Conservation (phyloP, 2,797 vertebrate genomes). For the Malacoraja senta region DNA sequence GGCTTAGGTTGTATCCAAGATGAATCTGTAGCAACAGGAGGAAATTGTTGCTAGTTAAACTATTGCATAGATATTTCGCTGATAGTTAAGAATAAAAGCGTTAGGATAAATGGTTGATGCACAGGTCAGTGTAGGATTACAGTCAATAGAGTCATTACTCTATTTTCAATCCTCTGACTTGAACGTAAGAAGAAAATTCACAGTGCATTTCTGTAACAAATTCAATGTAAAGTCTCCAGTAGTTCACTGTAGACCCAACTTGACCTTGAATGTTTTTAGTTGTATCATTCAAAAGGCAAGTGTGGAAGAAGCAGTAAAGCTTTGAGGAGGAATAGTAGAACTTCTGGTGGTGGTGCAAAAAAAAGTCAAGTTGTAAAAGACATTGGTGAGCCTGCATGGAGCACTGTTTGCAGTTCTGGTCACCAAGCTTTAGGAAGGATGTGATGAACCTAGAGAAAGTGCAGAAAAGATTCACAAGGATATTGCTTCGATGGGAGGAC, state of each 20-base stretch:
- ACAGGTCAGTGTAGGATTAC: neutral
- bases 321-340: neutral
- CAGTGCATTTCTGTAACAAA: neutral
- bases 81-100: neutral
- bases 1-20: neutral
- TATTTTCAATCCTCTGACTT: neutral
- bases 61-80: neutral
- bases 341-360: neutral
- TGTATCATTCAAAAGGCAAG: neutral
- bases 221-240: neutral
- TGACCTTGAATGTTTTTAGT: neutral
- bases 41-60: neutral
- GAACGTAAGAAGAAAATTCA: neutral
- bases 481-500: too few relatives aligned
- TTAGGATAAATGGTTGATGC: neutral
- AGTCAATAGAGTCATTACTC: neutral
- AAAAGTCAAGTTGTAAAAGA: neutral
- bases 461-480: too few relatives aligned
- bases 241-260: neutral
- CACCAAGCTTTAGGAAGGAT: too few relatives aligned
- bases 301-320: neutral
- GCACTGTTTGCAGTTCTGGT: too few relatives aligned
- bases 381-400: too few relatives aligned
- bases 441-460: too few relatives aligned
- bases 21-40: neutral